Base-by-base conservation (phyloP, 2,113 vertebrate genomes). In the Pitta sordida region DNA sequence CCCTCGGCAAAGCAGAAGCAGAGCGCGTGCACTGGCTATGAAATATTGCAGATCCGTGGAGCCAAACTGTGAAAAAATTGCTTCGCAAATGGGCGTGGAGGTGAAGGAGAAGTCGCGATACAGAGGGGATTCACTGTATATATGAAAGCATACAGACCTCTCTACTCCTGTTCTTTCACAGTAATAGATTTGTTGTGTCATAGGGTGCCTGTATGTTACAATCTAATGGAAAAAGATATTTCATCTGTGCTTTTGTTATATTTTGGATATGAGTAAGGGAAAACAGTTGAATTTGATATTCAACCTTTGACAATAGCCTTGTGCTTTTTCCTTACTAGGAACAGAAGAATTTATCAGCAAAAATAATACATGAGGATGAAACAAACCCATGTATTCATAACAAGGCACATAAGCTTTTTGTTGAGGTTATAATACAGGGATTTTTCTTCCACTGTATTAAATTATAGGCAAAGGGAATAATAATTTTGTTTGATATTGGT, bases 361-460 rank as follows among this genome's bases (percentile, higher is more conserved):
- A 85, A 76, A 64, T 71, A 64, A 55, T 34, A 69, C 20, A 17
- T 65, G 23, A 86, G 23, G 32, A 21, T 86, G 55, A 93, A 65
- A 15, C 15, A 13, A 64, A 83, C 86, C 43, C 15, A 12, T 36
- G 8, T 86, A 48, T 93, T 92, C 64, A 26, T 85, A 88, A 48
- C n/a, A 34, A 60, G 30, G 90, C 37, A 63, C 52, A 71, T 20
- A 81, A 48, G 20, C 69, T 74, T 36, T 68, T 15, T 71, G 24
- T 65, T 49, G 73, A 78, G 43, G 34, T 44, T 88, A 1, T 39
- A 67, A 22, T 43, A 23, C 43, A 64, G 32, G 5, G 7, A 49
- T 52, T 84, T 83, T 83, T 62, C 22, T 88, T 88, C 13, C 21
- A 39, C 48, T 86, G 41, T 83, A 70, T 80, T 83, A 59, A 94